Percentiles rank a stretch among this genome's conserved stretches.
phyloP scores from a whole-genome alignment of 1,140 invertebrate genomes.

The Marisa cornuarietis region DNA sequence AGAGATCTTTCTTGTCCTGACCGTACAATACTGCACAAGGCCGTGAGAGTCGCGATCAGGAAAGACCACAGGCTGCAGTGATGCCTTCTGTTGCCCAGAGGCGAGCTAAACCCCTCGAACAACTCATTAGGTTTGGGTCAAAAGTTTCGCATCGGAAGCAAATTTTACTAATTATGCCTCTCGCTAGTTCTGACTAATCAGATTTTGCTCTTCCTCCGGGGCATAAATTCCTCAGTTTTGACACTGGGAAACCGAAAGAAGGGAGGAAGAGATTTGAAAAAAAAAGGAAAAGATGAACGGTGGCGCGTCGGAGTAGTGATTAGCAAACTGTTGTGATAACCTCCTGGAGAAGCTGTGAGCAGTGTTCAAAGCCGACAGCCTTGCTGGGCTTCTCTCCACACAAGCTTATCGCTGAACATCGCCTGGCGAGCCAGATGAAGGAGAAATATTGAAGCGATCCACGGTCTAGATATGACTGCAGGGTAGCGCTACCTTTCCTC shows the following conservation, averaged over 20 bases:
- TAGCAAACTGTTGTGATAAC: neutral
- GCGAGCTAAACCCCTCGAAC: neutral
- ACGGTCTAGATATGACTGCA: no score
- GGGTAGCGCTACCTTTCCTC: no score
- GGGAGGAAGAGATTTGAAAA: neutral
- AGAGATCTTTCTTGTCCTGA: neutral
- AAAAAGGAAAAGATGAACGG: neutral
- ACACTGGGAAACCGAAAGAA: neutral
- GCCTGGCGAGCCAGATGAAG: no score
- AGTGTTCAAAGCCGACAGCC: neutral
- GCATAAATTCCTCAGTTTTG: neutral
- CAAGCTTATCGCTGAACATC: no score
- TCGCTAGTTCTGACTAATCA: constrained; percentile 8
- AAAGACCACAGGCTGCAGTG: neutral
- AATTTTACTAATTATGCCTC: constrained; percentile 15
- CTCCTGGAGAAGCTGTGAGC: neutral
- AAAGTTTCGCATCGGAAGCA: constrained; percentile 6
- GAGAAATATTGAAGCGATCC: no score
- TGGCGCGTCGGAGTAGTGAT: neutral
- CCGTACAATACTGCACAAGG: neutral
- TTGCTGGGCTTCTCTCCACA: neutral
- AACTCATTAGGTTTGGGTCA: constrained; percentile 8
- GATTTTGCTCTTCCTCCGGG: neutral
- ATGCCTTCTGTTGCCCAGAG: neutral
- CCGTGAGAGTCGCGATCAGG: neutral